These are phyloP conservation scores for Sinotaia quadrata DNA, from an alignment of 2,888 invertebrate genomes.

Conservation along the genomic window DNA sequence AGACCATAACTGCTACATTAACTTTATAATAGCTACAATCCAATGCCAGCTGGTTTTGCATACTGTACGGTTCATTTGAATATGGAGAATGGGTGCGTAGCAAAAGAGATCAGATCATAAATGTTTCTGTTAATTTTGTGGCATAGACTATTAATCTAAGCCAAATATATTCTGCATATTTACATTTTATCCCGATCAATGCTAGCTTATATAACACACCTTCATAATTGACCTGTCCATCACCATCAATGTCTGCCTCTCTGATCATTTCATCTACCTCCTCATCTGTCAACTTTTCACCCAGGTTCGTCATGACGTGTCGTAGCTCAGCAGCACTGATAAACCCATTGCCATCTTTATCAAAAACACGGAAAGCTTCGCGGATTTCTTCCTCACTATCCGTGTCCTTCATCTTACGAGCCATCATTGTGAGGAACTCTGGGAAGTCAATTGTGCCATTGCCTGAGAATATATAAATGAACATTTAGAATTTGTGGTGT, in stretches of 20 bases:
- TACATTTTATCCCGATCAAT: neutral
- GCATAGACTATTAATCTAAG: too few species aligned
- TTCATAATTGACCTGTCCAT: conserved; percentile 38
- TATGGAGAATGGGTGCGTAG: too few species aligned
- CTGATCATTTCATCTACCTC: conserved; percentile 39
- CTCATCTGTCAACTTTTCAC: conserved; percentile 37
- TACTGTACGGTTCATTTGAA: too few species aligned
- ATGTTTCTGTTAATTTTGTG: too few species aligned
- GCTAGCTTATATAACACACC: conserved; percentile 5
- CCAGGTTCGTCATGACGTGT: conserved; percentile 38
- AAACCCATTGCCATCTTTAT: conserved; percentile 38
- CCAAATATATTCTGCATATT: too few species aligned
- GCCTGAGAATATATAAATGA: too few species aligned
- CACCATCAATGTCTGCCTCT: conserved; percentile 38
- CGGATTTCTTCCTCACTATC: conserved; percentile 36
- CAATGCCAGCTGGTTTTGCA: too few species aligned
- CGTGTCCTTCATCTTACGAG: conserved; percentile 36
- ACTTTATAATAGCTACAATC: too few species aligned
- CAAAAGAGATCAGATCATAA: too few species aligned
- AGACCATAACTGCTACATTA: too few species aligned
- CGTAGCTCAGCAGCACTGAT: conserved; percentile 37
- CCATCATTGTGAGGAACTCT: conserved; percentile 40
- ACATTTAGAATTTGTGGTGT: too few species aligned
- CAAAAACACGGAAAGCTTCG: conserved; percentile 39
- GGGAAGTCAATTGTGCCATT: conserved; percentile 38